phyloP scores from a whole-genome alignment of 2,113 vertebrate genomes.

The Menura novaehollandiae region DNA sequence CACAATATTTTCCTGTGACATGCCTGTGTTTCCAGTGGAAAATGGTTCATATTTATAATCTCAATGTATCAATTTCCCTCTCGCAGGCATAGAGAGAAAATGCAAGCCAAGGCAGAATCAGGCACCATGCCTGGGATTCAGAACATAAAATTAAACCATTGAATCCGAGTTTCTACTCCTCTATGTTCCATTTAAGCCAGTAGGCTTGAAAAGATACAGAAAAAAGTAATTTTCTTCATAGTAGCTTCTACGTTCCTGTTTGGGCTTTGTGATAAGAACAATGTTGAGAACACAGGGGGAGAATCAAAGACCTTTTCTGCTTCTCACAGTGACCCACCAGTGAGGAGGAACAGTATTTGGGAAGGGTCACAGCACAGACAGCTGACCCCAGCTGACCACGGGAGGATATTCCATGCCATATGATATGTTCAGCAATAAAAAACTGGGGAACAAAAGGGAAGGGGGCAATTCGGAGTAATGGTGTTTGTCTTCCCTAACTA shows the following conservation, averaged over 20 bases:
- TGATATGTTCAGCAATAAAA: neutral
- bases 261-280: neutral
- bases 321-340: neutral
- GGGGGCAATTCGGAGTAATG: fast-evolving
- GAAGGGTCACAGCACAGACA: neutral
- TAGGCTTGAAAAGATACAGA: neutral
- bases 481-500: neutral
- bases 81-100: neutral
- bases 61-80: neutral
- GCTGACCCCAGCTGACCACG: neutral
- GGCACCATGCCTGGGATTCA: neutral
- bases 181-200: neutral
- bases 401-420: neutral
- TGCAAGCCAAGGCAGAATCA: neutral
- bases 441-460: neutral
- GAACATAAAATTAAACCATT: neutral
- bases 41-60: neutral
- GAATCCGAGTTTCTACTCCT: neutral
- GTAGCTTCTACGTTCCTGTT: neutral
- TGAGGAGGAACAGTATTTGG: neutral
- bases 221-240: neutral
- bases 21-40: neutral
- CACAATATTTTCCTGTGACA: neutral
- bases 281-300: neutral
- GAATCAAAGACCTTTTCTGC: neutral